Conservation (phyloP, 2,113 vertebrate genomes). For the Turnix velox region DNA sequence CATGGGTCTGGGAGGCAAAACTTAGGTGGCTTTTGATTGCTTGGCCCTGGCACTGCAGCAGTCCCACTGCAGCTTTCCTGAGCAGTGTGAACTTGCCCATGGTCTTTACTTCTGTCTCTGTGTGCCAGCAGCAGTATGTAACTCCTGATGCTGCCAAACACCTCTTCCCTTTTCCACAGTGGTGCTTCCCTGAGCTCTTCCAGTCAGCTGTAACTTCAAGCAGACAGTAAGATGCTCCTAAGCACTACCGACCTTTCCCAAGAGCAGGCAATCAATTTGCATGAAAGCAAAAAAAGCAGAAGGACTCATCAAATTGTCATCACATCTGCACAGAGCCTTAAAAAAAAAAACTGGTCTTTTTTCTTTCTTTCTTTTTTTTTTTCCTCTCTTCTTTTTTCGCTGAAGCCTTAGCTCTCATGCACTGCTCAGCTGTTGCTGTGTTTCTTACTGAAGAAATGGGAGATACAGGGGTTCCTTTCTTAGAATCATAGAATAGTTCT, state of each 20-base stretch:
- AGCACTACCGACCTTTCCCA: slow-evolving; percentile 7
- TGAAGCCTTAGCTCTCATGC: slow-evolving; percentile 23
- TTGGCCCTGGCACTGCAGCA: neutral
- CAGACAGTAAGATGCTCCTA: neutral
- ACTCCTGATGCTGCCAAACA: neutral
- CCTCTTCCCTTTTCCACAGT: neutral
- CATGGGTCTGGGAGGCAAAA: neutral
- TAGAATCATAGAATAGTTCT: too few species aligned
- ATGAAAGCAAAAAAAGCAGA: slow-evolving; percentile 19
- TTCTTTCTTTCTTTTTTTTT: neutral
- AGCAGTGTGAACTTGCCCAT: neutral
- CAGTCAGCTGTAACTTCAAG: slow-evolving; percentile 9
- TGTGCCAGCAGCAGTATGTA: neutral
- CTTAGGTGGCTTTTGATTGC: neutral
- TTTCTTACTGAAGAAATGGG: slow-evolving; percentile 24
- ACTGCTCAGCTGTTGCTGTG: slow-evolving; percentile 47
- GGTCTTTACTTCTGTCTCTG: neutral
- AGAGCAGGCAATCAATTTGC: slow-evolving; percentile 32
- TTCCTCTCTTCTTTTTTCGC: slow-evolving; percentile 27
- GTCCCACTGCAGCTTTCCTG: neutral
- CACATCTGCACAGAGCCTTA: slow-evolving; percentile 5
- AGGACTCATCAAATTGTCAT: slow-evolving; percentile 47
- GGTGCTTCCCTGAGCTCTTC: neutral
- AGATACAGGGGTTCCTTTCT: slow-evolving; percentile 15
- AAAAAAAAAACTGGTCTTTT: fast-evolving